phyloP scores from a whole-genome alignment of 2,113 vertebrate genomes.

The Castor canadensis region DNA sequence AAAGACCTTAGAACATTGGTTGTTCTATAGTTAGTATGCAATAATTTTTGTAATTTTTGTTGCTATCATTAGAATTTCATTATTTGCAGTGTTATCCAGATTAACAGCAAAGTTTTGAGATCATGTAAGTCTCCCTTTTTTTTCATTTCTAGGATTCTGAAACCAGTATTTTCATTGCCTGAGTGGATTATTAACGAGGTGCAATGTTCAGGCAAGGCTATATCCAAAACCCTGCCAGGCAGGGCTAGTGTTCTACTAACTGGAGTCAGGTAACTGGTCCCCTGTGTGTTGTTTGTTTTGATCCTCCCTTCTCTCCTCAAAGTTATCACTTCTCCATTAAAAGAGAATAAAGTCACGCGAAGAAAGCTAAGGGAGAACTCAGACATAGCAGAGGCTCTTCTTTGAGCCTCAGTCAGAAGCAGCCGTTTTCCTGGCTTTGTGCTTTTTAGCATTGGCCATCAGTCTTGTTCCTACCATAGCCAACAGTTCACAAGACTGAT shows the following conservation, averaged over 20 bases:
- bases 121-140: neutral
- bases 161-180: neutral
- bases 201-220: neutral
- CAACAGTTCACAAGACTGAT: fast-evolving
- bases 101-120: too few species aligned
- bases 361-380: neutral
- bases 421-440: neutral
- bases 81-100: neutral
- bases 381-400: neutral
- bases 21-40: too few species aligned
- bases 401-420: neutral
- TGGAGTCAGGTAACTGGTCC: neutral
- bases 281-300: neutral
- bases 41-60: too few species aligned
- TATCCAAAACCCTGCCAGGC: too few species aligned
- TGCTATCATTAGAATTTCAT: too few species aligned
- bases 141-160: neutral
- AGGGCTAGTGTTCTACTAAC: neutral
- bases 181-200: neutral
- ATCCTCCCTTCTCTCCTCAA: neutral
- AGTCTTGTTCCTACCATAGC: neutral
- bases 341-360: neutral
- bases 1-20: too few species aligned
- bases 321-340: neutral
- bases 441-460: neutral